Percentiles rank a stretch among this genome's conserved stretches.
These are phyloP conservation scores for Phrynosoma platyrhinos DNA, from an alignment of 2,113 vertebrate species.

Conservation along the genomic window DNA sequence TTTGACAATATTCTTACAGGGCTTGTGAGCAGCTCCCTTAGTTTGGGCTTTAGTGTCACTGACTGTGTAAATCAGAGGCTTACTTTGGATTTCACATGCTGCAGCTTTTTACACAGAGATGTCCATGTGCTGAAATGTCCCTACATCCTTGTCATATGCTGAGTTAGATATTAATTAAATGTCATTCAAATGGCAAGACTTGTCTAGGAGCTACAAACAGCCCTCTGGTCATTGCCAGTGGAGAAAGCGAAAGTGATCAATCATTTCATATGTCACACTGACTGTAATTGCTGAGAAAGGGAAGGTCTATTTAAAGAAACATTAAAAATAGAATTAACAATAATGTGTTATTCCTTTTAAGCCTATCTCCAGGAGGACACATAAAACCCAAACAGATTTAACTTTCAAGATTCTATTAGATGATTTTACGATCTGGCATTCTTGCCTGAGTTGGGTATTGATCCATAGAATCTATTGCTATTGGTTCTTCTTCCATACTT, in stretches of 20 bases:
- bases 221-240: background rate
- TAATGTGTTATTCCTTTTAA: constrained; percentile 28
- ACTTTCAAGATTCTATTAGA: background rate
- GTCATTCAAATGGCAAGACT: constrained; percentile 21
- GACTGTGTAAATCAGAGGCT: background rate
- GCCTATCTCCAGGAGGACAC: background rate
- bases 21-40: background rate
- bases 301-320: constrained; percentile 7
- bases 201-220: background rate
- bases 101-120: background rate
- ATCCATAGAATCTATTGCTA: background rate
- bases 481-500: background rate
- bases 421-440: background rate
- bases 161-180: constrained; percentile 36
- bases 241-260: constrained; percentile 3
- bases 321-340: constrained; percentile 39
- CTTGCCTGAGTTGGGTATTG: background rate
- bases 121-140: background rate
- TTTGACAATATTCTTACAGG: background rate
- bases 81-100: background rate
- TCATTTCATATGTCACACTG: constrained; percentile 26
- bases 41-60: background rate
- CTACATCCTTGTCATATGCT: constrained; percentile 6
- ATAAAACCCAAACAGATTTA: constrained; percentile 1
- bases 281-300: constrained; percentile 23